Percentiles rank a stretch among this genome's conserved stretches.
Evolutionary conservation across 2,113 vertebrate genomes (phyloP).

Genomic region (Oreochromis niloticus): DNA sequence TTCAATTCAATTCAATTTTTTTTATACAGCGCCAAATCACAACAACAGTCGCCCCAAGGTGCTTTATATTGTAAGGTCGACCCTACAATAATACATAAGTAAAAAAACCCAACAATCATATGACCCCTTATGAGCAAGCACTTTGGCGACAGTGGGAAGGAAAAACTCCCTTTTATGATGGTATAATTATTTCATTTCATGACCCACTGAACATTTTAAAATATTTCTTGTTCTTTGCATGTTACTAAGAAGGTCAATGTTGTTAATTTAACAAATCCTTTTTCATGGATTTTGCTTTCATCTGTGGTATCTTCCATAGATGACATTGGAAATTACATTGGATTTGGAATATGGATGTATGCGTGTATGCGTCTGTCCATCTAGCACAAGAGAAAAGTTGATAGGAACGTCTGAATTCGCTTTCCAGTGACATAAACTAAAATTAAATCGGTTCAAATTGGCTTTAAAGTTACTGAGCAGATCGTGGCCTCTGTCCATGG

Average conservation of each 20-base stretch:
- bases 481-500: constrained; percentile 6
- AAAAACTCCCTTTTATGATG: background rate
- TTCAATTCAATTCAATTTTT: too few species aligned
- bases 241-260: background rate
- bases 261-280: background rate
- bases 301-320: background rate
- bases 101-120: background rate
- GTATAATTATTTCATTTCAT: accelerated
- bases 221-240: background rate
- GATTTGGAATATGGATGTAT: background rate
- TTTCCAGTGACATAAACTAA: background rate
- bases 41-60: background rate
- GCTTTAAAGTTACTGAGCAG: background rate
- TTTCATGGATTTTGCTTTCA: background rate
- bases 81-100: background rate
- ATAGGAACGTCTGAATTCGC: background rate
- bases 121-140: background rate
- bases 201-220: background rate
- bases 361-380: background rate
- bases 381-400: background rate
- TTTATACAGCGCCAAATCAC: accelerated
- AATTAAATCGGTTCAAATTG: background rate
- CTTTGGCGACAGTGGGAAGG: background rate
- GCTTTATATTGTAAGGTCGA: background rate
- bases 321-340: background rate